These are phyloP conservation scores for Sarcophaga subvicina DNA, from an alignment of 2,888 invertebrate species.

Conservation along the genomic window DNA sequence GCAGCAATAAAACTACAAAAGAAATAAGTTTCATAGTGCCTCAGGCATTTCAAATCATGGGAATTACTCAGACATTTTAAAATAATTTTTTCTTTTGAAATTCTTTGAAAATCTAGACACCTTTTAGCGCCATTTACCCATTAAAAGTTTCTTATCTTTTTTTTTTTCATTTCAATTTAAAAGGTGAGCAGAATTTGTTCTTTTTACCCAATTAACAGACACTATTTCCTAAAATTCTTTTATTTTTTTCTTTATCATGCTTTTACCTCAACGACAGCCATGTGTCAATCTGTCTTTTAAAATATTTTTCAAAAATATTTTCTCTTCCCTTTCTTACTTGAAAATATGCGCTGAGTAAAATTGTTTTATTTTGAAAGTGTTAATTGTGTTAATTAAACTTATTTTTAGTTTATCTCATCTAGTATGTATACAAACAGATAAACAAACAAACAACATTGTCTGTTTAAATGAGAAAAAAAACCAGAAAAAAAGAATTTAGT, in stretches of 20 bases:
- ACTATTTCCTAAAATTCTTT: background rate
- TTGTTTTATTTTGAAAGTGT: constrained; percentile 10
- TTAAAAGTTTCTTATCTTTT: background rate
- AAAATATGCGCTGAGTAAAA: background rate
- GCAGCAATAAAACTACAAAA: background rate
- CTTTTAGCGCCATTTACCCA: constrained; percentile 40
- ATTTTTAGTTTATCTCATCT: constrained; percentile 53
- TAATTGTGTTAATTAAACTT: constrained; percentile 68
- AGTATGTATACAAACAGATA: background rate
- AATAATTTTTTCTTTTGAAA: background rate
- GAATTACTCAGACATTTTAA: constrained; percentile 8
- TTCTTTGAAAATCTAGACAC: background rate
- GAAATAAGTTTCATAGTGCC: background rate
- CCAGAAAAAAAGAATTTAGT: background rate
- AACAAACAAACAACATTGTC: constrained; percentile 10
- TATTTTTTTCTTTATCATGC: background rate
- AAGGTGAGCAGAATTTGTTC: constrained; percentile 10
- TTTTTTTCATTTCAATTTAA: background rate
- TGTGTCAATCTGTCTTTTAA: constrained; percentile 37
- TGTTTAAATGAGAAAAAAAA: background rate
- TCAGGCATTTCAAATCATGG: background rate
- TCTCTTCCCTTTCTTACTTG: background rate
- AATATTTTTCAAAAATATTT: background rate
- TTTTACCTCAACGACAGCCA: background rate
- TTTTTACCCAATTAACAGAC: background rate